These are phyloP conservation scores for Cryptotis parvus DNA, from an alignment of 2,113 vertebrate species.

Conservation along the genomic window DNA sequence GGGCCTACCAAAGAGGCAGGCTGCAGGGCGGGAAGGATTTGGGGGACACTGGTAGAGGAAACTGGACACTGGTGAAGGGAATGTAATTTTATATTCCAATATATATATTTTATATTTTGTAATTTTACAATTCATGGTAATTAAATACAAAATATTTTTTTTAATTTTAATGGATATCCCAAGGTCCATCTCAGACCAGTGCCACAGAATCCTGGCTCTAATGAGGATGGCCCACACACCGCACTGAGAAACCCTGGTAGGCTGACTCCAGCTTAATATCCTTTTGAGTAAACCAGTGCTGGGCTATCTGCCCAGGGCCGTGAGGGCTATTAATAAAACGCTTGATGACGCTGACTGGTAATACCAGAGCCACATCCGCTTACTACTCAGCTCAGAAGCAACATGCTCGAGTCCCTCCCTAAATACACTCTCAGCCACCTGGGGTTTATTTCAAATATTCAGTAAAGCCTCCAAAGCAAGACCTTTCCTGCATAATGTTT, in stretches of 20 bases:
- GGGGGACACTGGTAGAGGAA: too few species aligned
- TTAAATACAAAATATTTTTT: too few species aligned
- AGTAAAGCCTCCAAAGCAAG: slow-evolving; percentile 1
- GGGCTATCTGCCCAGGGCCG: neutral
- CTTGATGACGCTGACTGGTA: neutral
- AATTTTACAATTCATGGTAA: too few species aligned
- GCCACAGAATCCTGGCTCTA: rapidly evolving
- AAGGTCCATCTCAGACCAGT: neutral
- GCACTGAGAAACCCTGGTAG: neutral
- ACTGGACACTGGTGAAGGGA: too few species aligned
- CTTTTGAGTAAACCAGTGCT: neutral
- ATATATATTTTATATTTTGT: too few species aligned
- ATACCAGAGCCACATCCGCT: slow-evolving; percentile 27
- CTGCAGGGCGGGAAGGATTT: too few species aligned
- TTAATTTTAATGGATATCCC: neutral
- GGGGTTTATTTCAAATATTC: neutral
- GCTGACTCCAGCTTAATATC: neutral
- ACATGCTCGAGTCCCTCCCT: neutral
- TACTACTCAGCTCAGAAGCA: neutral
- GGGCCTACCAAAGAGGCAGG: too few species aligned
- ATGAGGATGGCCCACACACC: neutral
- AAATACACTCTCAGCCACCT: neutral
- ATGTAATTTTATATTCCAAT: too few species aligned
- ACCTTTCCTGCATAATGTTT: slow-evolving; percentile 38
- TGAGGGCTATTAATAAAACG: slow-evolving; percentile 46